A percentile compares a stretch with the other conserved stretches of the same genome.
phyloP scores from a whole-genome alignment of 2,797 vertebrate species.

The Hoplostethus atlanticus region DNA sequence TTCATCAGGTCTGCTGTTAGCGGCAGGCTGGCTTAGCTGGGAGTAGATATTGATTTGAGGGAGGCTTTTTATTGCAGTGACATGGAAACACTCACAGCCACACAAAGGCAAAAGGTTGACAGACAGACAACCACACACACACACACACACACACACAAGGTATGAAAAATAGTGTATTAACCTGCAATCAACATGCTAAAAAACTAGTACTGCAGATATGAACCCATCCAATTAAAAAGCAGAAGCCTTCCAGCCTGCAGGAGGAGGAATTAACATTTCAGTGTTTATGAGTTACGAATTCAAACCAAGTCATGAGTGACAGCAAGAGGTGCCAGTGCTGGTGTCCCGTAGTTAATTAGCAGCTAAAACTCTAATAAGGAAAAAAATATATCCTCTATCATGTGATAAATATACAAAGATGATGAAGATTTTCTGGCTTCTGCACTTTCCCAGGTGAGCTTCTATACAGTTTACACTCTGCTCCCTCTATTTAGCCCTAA shows the following conservation, averaged over 20 bases:
- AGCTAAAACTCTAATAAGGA: slow-evolving; percentile 38
- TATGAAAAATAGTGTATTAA: slow-evolving; percentile 56
- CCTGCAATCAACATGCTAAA: slow-evolving; percentile 33
- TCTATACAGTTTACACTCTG: not conserved
- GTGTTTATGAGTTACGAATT: slow-evolving; percentile 29
- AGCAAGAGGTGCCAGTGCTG: slow-evolving; percentile 45
- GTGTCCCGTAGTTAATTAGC: slow-evolving; percentile 43
- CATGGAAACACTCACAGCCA: slow-evolving; percentile 28
- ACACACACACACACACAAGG: slow-evolving; percentile 10
- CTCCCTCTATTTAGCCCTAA: not conserved
- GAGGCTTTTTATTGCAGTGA: not conserved
- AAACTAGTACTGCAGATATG: slow-evolving; percentile 13
- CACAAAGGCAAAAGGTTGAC: slow-evolving; percentile 59
- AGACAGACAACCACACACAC: slow-evolving; percentile 19
- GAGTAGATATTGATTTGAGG: slow-evolving; percentile 55
- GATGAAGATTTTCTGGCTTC: not conserved
- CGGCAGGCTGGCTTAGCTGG: slow-evolving; percentile 29
- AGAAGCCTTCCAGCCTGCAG: slow-evolving; percentile 37
- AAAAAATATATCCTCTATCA: not conserved
- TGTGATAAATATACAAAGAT: not conserved
- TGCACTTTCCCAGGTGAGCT: not conserved
- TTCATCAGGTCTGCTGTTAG: slow-evolving; percentile 24
- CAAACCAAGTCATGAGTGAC: slow-evolving; percentile 14
- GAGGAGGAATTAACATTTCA: slow-evolving; percentile 33
- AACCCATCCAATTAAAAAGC: slow-evolving; percentile 56